Conservation (phyloP, 2,797 vertebrate genomes). For the Catostomus latipinnis region DNA sequence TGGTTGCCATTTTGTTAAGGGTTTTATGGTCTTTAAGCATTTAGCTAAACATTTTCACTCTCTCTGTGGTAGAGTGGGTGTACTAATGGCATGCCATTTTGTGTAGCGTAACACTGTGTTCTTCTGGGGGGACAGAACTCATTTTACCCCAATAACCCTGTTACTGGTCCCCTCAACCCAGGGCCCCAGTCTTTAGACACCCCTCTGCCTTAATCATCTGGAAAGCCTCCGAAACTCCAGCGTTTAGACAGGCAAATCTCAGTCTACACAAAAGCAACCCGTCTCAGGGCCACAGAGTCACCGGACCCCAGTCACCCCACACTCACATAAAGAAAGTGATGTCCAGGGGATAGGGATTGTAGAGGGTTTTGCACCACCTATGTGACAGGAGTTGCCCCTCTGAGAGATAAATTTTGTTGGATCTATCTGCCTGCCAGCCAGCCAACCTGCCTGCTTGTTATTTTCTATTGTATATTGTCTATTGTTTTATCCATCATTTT, state of each 20-base stretch:
- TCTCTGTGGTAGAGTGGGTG: neutral
- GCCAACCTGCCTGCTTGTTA: no score
- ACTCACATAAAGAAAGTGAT: neutral
- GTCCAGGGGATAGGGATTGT: neutral
- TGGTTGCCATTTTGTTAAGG: neutral
- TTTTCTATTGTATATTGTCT: no score
- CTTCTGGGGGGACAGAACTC: neutral
- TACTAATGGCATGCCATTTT: slow-evolving; percentile 15
- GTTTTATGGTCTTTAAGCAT: slow-evolving; percentile 14
- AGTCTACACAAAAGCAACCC: slow-evolving; percentile 30
- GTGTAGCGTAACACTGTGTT: slow-evolving; percentile 18
- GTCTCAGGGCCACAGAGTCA: slow-evolving; percentile 29
- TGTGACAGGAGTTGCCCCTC: neutral
- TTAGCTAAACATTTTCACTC: slow-evolving; percentile 6
- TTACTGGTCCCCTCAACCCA: neutral
- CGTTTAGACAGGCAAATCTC: slow-evolving; percentile 43
- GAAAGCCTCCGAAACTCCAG: slow-evolving; percentile 42
- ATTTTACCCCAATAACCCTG: slow-evolving; percentile 23
- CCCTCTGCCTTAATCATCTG: slow-evolving; percentile 19
- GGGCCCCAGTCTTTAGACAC: slow-evolving; percentile 13
- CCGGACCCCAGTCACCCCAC: slow-evolving; percentile 16
- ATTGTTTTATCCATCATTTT: no score
- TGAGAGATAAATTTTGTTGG: neutral
- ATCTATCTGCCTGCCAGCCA: no score
- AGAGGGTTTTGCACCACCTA: slow-evolving; percentile 8